A percentile compares a stretch with the other conserved stretches of the same genome.
Conservation (phyloP, 2,797 vertebrate species). For the Oryzias sinensis region DNA sequence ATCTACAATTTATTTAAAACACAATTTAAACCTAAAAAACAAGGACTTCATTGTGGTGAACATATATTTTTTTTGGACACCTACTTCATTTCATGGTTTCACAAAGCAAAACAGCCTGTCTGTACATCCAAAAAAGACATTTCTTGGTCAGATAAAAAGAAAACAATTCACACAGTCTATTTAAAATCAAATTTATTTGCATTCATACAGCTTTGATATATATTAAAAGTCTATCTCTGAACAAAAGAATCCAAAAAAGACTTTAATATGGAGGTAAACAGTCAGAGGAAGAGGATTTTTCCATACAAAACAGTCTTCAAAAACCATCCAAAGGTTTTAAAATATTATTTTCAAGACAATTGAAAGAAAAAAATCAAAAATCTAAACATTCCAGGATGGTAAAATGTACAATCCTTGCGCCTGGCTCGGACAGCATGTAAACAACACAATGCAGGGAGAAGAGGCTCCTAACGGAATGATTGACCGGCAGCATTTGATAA, state of each 20-base stretch:
- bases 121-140: background rate
- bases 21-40: too few species aligned
- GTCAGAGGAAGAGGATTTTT: too few species aligned
- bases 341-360: constrained; percentile 1
- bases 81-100: too few species aligned
- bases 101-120: too few species aligned
- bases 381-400: background rate
- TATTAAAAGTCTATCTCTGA: constrained; percentile 32
- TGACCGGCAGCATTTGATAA: background rate
- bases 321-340: rapidly evolving
- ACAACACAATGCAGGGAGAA: background rate
- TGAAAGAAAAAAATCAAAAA: background rate
- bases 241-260: constrained; percentile 5
- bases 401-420: background rate
- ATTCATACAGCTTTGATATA: constrained; percentile 34
- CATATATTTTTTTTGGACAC: too few species aligned
- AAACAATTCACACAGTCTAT: background rate
- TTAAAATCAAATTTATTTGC: constrained; percentile 28
- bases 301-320: background rate
- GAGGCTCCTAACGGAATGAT: background rate
- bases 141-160: background rate
- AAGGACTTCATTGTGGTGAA: too few species aligned
- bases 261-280: constrained; percentile 1
- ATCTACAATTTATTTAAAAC: too few species aligned
- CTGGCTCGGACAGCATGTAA: background rate